These are phyloP conservation scores for Arvicanthis niloticus DNA, from an alignment of 2,113 vertebrate genomes.

Conservation along the genomic window DNA sequence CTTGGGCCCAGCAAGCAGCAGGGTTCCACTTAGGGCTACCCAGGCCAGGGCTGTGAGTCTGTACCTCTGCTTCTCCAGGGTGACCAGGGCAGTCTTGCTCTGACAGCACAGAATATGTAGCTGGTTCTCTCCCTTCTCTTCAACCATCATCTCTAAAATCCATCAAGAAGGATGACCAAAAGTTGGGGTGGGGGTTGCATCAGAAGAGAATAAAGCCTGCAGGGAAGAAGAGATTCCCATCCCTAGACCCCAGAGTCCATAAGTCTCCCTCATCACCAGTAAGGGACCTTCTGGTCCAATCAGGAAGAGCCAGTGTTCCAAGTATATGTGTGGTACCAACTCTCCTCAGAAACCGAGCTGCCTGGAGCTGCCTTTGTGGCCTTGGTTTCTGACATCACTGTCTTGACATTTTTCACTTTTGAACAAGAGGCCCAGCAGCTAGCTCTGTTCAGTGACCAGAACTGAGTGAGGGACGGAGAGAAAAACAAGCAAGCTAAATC, in stretches of 20 bases:
- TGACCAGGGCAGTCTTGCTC: neutral
- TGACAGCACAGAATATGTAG: neutral
- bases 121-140: neutral
- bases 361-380: neutral
- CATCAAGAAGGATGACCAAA: neutral
- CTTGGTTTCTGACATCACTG: neutral
- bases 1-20: neutral
- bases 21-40: neutral
- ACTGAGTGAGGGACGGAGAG: neutral
- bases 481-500: neutral
- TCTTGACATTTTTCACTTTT: conserved; percentile 25
- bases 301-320: neutral
- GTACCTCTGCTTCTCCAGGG: neutral
- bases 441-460: neutral
- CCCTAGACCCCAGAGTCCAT: neutral
- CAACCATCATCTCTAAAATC: neutral
- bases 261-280: neutral
- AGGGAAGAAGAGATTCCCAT: neutral
- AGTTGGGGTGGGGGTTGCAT: neutral
- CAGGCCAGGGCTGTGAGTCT: neutral
- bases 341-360: neutral
- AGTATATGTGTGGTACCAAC: neutral
- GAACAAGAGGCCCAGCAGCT: neutral
- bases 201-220: neutral
- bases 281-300: neutral